A percentile compares a stretch with the other conserved stretches of the same genome.
These are phyloP conservation scores for Colletes collaris DNA, from an alignment of 2,888 invertebrate genomes.

Conservation along the genomic window DNA sequence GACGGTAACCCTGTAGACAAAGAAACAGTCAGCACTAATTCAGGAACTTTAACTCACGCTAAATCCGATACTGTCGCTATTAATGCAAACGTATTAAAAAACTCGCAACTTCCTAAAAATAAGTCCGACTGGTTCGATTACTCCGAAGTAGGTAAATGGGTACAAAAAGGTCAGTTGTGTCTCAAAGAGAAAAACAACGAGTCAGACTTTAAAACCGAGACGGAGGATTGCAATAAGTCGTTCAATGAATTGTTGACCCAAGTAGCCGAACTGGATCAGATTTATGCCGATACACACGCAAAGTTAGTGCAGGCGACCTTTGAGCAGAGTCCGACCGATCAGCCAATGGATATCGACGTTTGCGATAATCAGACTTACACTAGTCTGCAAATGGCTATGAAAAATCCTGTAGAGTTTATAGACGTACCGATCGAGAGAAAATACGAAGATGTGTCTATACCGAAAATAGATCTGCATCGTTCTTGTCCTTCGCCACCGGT, in stretches of 20 bases:
- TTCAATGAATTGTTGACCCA: conserved; percentile 90
- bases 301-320: conserved; percentile 82
- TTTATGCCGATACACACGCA: conserved; percentile 89
- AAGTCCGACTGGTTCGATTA: conserved; percentile 77
- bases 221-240: conserved; percentile 82
- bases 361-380: conserved; percentile 92
- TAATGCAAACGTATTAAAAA: conserved; percentile 28
- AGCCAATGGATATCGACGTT: conserved; percentile 86
- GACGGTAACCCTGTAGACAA: conserved; percentile 35
- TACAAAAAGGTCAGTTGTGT: conserved; percentile 69
- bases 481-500: conserved; percentile 68
- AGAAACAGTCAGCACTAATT: conserved; percentile 48
- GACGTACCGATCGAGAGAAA: conserved; percentile 83
- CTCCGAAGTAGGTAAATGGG: conserved; percentile 78
- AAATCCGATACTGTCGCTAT: conserved; percentile 39
- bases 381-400: conserved; percentile 93
- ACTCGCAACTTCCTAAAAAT: conserved; percentile 49
- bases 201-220: conserved; percentile 63
- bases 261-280: conserved; percentile 92
- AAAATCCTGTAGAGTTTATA: conserved; percentile 89
- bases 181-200: conserved; percentile 60
- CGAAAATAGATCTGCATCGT: conserved; percentile 80
- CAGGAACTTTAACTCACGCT: conserved; percentile 30
- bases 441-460: conserved; percentile 86
- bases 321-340: conserved; percentile 68